These are phyloP conservation scores for Rhodinocichla rosea DNA, from an alignment of 2,113 vertebrate genomes.

Conservation along the genomic window DNA sequence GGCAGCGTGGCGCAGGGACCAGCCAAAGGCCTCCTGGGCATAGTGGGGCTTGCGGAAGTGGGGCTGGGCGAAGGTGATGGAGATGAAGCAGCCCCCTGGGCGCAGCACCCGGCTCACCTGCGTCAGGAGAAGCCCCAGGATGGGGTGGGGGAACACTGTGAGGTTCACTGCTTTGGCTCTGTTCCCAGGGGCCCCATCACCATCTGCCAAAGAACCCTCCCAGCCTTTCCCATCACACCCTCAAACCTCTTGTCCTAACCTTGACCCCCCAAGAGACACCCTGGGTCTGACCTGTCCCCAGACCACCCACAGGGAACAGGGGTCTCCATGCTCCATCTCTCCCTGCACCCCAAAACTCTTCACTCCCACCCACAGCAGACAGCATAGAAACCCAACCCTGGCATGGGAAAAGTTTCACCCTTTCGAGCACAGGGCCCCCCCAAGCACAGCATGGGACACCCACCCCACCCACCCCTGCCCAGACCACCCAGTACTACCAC, in stretches of 20 bases:
- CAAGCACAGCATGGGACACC: not conserved
- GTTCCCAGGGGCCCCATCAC: not conserved
- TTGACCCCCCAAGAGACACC: not conserved
- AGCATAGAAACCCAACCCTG: not conserved
- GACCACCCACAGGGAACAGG: not conserved
- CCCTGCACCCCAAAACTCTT: not conserved
- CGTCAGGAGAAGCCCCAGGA: not conserved
- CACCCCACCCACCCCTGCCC: not conserved
- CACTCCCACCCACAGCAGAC: not conserved
- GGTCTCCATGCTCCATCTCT: not conserved
- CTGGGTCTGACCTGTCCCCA: not conserved
- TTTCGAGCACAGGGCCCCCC: fast-evolving
- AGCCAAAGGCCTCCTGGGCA: constrained; percentile 78
- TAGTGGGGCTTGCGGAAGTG: constrained; percentile 87
- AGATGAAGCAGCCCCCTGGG: constrained; percentile 84
- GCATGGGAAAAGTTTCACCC: not conserved
- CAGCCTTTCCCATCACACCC: not conserved
- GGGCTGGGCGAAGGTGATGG: constrained; percentile 87
- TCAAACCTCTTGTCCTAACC: not conserved
- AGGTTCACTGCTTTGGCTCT: not conserved
- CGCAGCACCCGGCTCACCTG: constrained; percentile 88
- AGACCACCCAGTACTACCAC: not conserved
- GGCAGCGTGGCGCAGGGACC: constrained; percentile 80
- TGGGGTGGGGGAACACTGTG: not conserved
- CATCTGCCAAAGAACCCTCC: not conserved